A percentile compares a stretch with the other conserved stretches of the same genome.
phyloP scores from a whole-genome alignment of 2,888 invertebrate genomes.

The Stenotaenia linearis region DNA sequence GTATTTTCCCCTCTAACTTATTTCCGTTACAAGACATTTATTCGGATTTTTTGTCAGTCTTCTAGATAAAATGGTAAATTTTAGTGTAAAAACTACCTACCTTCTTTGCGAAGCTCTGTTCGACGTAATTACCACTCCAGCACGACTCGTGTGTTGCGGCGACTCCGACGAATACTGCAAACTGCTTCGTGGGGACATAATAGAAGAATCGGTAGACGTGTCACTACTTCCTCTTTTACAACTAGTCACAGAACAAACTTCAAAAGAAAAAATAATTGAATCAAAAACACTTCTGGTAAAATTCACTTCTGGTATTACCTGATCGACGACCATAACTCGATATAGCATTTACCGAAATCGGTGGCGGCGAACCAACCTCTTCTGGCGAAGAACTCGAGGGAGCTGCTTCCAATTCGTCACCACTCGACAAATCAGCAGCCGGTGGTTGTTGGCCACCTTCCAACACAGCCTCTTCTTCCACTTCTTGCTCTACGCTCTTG shows the following conservation, averaged over 20 bases:
- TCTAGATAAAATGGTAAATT: too few species aligned
- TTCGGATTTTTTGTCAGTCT: too few species aligned
- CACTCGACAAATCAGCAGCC: not conserved
- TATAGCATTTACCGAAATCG: not conserved
- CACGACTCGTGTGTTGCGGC: constrained; percentile 61
- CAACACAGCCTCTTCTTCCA: not conserved
- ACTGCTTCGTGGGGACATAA: constrained; percentile 55
- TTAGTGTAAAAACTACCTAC: constrained; percentile 51
- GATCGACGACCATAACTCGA: not conserved
- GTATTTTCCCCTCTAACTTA: too few species aligned
- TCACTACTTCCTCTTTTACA: constrained; percentile 40
- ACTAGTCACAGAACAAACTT: not conserved
- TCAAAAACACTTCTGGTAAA: not conserved
- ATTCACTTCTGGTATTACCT: not conserved
- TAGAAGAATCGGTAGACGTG: constrained; percentile 37
- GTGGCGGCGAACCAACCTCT: not conserved
- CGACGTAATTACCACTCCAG: constrained; percentile 85
- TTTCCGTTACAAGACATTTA: too few species aligned
- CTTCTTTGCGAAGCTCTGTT: constrained; percentile 80
- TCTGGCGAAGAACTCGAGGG: not conserved
- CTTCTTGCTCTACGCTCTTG: not conserved
- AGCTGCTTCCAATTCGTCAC: not conserved
- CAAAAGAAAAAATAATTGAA: not conserved
- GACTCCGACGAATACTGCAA: constrained; percentile 56
- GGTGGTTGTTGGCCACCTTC: not conserved